Base-by-base conservation (phyloP, 1,140 invertebrate genomes). In the Lepidurus apus region DNA sequence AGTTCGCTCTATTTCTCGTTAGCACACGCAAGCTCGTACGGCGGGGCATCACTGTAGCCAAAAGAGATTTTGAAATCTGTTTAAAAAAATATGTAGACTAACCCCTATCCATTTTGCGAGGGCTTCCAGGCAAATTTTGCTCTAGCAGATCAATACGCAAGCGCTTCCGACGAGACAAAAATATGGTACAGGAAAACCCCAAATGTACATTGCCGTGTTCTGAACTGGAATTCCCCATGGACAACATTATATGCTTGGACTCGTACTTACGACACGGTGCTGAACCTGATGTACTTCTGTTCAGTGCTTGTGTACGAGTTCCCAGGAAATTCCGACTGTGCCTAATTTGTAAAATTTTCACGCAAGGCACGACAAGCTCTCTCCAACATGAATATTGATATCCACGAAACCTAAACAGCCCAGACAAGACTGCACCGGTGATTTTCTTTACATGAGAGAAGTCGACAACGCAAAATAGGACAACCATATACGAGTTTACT, bases 351-450 rank as follows among this genome's bases (percentile, higher is more conserved):
- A 65, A n/a, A 21, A 3, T 65, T 65, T 65, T 65, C 53, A 65
- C 53, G 53, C 21, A 65, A 65, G 53, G 53, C 53, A 65, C 53
- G 53, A 21, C 8, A 65, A 65, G 9, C 17, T 65, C 13, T 65
- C 53, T 5, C 53, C 53, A 4, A 65, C 53, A 65, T 65, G 53
- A 65, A 65, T 65, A 65, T 65, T 65, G 53, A 65, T 65, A 21
- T n/a, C 21, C 53, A 65, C 21, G 53, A 65, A 65, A 21, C 21
- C 53, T 4, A 65, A 65, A 65, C 53, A n/a, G 53, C 53, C 53
- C 17, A 65, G 53, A 65, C 53, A 7, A 65, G 53, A 65, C 53
- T 65, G 21, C 17, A 13, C 1, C 10, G 53, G 53, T 21, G 53
- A 65, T 65, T 9, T 65, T 21, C 21, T 13, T 21, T 65, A 17